Conservation (phyloP, 2,113 vertebrate genomes). For the Acrocephalus arundinaceus region DNA sequence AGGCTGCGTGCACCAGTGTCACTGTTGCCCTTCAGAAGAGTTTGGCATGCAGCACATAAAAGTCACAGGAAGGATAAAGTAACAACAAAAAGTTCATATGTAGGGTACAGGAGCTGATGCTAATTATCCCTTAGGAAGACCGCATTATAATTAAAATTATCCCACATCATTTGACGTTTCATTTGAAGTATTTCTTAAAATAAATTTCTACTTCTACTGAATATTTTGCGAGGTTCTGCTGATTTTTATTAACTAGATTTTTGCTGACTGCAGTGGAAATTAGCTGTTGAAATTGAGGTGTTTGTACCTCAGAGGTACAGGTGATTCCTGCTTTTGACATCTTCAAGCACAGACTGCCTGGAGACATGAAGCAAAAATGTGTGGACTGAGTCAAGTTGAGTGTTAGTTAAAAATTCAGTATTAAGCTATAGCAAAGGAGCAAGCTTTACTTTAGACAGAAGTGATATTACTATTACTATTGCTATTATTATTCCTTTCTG, state of each 20-base stretch:
- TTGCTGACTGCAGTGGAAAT: not conserved
- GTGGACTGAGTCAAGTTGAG: not conserved
- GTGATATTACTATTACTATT: not conserved
- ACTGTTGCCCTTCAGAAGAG: not conserved
- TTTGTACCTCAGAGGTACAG: not conserved
- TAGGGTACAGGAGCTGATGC: not conserved
- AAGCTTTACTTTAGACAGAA: not conserved
- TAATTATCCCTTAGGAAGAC: not conserved
- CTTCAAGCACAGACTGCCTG: not conserved
- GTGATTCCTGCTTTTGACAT: not conserved
- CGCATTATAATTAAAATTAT: not conserved
- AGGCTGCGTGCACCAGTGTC: not conserved
- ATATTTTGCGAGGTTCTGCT: not conserved
- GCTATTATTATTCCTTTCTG: not conserved
- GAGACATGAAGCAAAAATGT: not conserved
- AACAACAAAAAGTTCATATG: not conserved
- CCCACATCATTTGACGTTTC: not conserved
- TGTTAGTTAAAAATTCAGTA: not conserved
- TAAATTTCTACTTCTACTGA: not conserved
- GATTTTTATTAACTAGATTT: not conserved
- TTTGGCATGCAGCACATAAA: not conserved
- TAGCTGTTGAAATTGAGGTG: not conserved
- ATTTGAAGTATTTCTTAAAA: slow-evolving; percentile 23
- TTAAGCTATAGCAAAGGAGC: not conserved
- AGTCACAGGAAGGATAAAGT: not conserved